These are phyloP conservation scores for Clepsis dumicolana DNA, from an alignment of 2,888 invertebrate genomes.

Conservation along the genomic window DNA sequence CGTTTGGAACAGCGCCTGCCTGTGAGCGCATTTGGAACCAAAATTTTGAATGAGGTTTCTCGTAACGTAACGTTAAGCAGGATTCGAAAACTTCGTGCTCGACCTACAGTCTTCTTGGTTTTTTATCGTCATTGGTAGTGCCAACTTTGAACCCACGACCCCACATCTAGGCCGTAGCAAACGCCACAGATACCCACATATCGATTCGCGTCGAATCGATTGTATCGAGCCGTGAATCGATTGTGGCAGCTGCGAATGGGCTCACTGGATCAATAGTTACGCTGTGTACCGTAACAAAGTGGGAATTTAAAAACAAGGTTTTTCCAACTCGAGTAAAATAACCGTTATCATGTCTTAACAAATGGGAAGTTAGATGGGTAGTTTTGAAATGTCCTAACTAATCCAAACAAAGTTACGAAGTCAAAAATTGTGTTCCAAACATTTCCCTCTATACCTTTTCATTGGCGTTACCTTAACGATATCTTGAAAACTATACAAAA, in stretches of 20 bases:
- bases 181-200: slow-evolving; percentile 37
- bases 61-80: too few species aligned
- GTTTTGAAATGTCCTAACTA: too few species aligned
- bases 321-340: background rate
- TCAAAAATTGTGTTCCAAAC: too few species aligned
- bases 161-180: slow-evolving; percentile 6
- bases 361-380: background rate
- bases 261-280: slow-evolving; percentile 37
- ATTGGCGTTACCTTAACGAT: too few species aligned
- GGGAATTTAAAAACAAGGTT: background rate
- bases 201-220: slow-evolving; percentile 21
- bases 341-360: background rate
- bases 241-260: slow-evolving; percentile 36
- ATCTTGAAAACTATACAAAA: too few species aligned
- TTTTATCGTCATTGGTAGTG: too few species aligned
- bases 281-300: slow-evolving; percentile 29
- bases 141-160: slow-evolving; percentile 29
- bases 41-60: too few species aligned
- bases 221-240: slow-evolving; percentile 26
- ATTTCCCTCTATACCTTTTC: too few species aligned
- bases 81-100: too few species aligned
- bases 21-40: too few species aligned
- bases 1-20: too few species aligned
- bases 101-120: background rate
- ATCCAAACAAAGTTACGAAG: too few species aligned